Conservation (phyloP, 2,113 vertebrate genomes). For the Bos taurus region ARS-UCD2.0 NC_037335.1:112892501-112893000, state of each 20-base stretch:
- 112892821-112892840: not conserved
- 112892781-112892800: not conserved
- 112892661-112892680: too few relatives aligned
- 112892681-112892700: not conserved
- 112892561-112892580: not conserved
- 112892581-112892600: not conserved
- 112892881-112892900: not conserved
- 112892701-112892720: not conserved
- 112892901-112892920: not conserved
- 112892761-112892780: not conserved
- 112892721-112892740: not conserved
- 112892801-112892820: not conserved
- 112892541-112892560: not conserved
- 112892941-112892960: not conserved
- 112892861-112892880: not conserved
- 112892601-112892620: not conserved
- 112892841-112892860: not conserved
- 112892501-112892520: too few relatives aligned
- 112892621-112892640: not conserved
- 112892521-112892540: not conserved
- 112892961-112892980: too few relatives aligned
- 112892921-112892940: too few relatives aligned
- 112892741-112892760: not conserved
- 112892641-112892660: not conserved
- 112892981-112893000: rapidly evolving